Evolutionary conservation across 2,888 invertebrate genomes (phyloP), one percentile per base, ranked within the genome.

Genomic region (Lacanobia wlatinum): DNA sequence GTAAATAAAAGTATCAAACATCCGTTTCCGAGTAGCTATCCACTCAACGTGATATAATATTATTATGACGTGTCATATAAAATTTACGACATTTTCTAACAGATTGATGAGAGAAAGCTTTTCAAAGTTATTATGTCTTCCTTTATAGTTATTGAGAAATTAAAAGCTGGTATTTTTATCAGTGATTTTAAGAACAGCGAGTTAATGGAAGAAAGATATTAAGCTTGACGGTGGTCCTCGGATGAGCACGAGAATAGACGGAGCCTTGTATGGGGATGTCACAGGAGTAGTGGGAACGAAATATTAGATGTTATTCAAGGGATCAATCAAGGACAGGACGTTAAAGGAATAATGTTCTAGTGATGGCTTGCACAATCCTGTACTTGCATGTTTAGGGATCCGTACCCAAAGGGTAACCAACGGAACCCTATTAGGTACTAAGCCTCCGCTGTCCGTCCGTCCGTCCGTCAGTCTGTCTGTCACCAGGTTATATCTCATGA

Each of bases 1-100:
- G 84, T 87, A 84, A 86, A 89, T 88, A 88, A 88, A 89, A 86
- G 79, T 72, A 84, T 68, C 84, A 89, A 89, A 90, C 90, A 90
- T 91, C 91, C 91, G 91, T 77, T 90, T 89, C 88, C 87, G 81
- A 86, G 78, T 71, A 76, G 61, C 61, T 38, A 71, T 48, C 48
- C 71, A 72, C 53, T 73, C 73, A 69, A 80, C 82, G 76, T 78
- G 62, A 85, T 71, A 46, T 56, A 28, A 56, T 71, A 58, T 56
- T 70, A 79, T 86, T 83, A 84, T 77, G 64, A 78, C 59, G 76
- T 84, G 84, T 75, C 56, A 73, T 65, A 53, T 56, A 63, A 70
- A 5, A 52, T 73, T 65, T 74, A 75, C 61, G 70, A 66, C 67
- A 62, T 76, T 53, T 67, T 18, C 16, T 58, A 59, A 73, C 52